These are phyloP conservation scores for Dendrocincla tyrannina DNA, from an alignment of 2,797 vertebrate species.

Conservation along the genomic window DNA sequence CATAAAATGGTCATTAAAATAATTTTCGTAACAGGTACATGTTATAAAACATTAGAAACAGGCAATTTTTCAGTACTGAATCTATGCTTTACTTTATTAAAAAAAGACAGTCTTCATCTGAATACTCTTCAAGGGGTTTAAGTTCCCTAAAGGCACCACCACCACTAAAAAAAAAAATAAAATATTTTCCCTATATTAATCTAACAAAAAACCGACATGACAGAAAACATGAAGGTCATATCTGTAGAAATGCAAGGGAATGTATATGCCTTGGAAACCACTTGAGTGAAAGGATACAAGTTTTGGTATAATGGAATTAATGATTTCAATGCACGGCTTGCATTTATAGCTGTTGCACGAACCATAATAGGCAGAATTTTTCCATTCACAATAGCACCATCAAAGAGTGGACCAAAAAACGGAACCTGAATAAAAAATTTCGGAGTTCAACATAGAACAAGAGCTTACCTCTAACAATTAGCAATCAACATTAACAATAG, in stretches of 20 bases:
- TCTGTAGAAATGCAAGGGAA: slow-evolving; percentile 19
- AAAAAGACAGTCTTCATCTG: neutral
- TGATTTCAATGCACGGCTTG: slow-evolving; percentile 95
- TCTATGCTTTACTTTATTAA: neutral
- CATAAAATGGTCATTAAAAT: neutral
- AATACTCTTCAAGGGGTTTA: neutral
- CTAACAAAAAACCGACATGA: neutral
- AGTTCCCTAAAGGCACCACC: neutral
- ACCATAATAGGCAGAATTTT: slow-evolving; percentile 96
- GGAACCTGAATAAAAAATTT: slow-evolving; percentile 85
- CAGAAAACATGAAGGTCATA: neutral
- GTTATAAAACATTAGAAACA: neutral
- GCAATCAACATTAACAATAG: slow-evolving; percentile 67
- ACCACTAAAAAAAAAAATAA: neutral
- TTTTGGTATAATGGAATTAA: slow-evolving; percentile 98
- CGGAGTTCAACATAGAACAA: slow-evolving; percentile 59
- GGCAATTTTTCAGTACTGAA: neutral
- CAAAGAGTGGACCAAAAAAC: slow-evolving; percentile 97
- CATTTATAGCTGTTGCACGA: slow-evolving; percentile 96
- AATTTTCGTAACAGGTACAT: neutral
- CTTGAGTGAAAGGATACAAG: slow-evolving; percentile 91
- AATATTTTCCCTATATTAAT: neutral
- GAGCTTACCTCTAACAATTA: slow-evolving; percentile 53
- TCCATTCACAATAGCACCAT: slow-evolving; percentile 96
- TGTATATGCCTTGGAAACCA: slow-evolving; percentile 15